Percentiles rank a stretch among this genome's conserved stretches.
phyloP scores from a whole-genome alignment of 1,140 invertebrate genomes.

The Phthorimaea operculella region DNA sequence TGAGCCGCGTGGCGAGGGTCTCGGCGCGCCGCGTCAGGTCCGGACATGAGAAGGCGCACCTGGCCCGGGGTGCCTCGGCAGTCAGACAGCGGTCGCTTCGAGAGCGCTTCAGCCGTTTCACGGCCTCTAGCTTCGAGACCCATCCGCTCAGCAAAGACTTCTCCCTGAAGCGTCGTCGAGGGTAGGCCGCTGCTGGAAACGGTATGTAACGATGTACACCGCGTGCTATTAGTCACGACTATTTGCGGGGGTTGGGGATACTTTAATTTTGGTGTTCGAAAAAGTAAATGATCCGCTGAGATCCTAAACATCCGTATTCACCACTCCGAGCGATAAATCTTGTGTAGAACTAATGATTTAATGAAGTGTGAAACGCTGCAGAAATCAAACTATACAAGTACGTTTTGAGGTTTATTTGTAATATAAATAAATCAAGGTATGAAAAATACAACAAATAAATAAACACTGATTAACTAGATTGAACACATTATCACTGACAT shows the following conservation, averaged over 20 bases:
- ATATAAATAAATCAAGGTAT: slow-evolving; percentile 6
- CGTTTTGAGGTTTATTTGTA: slow-evolving; percentile 7
- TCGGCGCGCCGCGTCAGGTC: slow-evolving; percentile 14
- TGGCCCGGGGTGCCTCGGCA: slow-evolving; percentile 4
- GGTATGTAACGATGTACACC: slow-evolving; percentile 24
- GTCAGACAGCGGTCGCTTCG: not conserved
- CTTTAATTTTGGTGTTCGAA: too few species aligned
- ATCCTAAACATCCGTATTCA: too few species aligned
- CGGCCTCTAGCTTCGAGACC: slow-evolving; percentile 13
- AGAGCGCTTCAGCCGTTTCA: slow-evolving; percentile 10
- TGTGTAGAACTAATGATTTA: not conserved
- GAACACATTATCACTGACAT: not conserved
- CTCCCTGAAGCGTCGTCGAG: slow-evolving; percentile 16
- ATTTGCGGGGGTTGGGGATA: too few species aligned
- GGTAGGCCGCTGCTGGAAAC: slow-evolving; percentile 29
- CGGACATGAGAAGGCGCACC: slow-evolving; percentile 26
- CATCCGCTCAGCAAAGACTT: slow-evolving; percentile 10
- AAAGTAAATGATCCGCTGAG: too few species aligned
- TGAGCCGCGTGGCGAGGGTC: not conserved
- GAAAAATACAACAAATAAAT: not conserved
- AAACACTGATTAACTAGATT: not conserved
- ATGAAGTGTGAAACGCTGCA: too few species aligned
- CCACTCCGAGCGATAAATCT: slow-evolving; percentile 11
- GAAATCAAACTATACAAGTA: not conserved
- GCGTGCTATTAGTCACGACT: too few species aligned